Conservation (phyloP, 2,797 vertebrate genomes). For the Delichon dasypus region DNA sequence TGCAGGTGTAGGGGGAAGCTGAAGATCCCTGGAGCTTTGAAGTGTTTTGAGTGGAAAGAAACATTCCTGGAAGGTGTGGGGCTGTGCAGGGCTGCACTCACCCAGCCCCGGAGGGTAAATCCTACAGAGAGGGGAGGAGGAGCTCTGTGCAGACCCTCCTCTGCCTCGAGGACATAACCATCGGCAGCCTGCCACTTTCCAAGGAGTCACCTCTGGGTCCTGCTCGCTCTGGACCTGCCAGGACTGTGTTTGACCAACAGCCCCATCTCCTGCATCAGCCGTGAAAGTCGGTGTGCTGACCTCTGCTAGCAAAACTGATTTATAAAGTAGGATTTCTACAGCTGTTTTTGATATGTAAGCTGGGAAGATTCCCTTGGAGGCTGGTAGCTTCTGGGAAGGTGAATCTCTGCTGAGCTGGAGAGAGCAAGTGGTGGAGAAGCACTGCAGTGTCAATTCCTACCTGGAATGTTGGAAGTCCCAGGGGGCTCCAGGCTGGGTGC, state of each 20-base stretch:
- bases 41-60: background rate
- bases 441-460: background rate
- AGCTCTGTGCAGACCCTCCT: background rate
- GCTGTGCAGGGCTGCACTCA: background rate
- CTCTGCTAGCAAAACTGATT: background rate
- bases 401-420: background rate
- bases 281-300: fast-evolving
- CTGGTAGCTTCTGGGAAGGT: background rate
- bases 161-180: background rate
- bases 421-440: background rate
- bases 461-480: background rate
- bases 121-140: fast-evolving
- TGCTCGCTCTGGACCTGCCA: too few species aligned
- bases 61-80: background rate
- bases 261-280: background rate
- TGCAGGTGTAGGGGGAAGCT: background rate
- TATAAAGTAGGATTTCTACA: background rate
- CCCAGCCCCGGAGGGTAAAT: background rate
- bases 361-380: background rate
- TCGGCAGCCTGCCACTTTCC: background rate
- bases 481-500: background rate
- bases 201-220: background rate
- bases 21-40: background rate
- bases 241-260: too few species aligned
- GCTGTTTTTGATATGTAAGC: background rate